Conservation (phyloP, 1,140 invertebrate species). For the Lutraria rhynchaena region DNA sequence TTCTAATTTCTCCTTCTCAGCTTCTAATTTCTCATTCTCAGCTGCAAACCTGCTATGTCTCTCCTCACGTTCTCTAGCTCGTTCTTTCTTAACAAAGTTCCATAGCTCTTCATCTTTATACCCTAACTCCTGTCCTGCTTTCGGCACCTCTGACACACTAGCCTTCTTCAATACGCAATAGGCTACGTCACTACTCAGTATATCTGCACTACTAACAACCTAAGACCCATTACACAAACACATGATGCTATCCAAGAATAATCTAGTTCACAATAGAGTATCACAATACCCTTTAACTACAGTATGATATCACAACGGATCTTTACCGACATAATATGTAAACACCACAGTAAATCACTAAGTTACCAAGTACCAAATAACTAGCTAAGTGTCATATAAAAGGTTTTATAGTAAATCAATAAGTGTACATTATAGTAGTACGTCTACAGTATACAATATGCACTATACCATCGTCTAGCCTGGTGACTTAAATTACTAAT, state of each 20-base stretch:
- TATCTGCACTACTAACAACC: neutral
- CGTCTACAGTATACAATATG: too few relatives aligned
- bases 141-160: neutral
- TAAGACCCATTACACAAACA: too few relatives aligned
- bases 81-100: neutral
- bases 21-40: constrained; percentile 1
- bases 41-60: neutral
- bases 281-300: neutral
- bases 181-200: neutral
- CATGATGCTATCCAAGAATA: neutral
- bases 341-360: too few relatives aligned
- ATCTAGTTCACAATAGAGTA: neutral
- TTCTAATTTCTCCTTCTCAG: too few relatives aligned
- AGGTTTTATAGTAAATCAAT: too few relatives aligned
- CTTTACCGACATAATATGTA: too few relatives aligned
- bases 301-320: too few relatives aligned
- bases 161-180: neutral
- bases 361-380: too few relatives aligned
- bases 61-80: neutral
- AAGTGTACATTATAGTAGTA: too few relatives aligned
- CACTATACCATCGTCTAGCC: too few relatives aligned
- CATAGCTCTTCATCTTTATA: neutral
- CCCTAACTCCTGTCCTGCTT: neutral
- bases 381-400: too few relatives aligned
- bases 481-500: too few relatives aligned